These are phyloP conservation scores for Bembecia ichneumoniformis DNA, from an alignment of 2,888 invertebrate genomes.

Conservation along the genomic window DNA sequence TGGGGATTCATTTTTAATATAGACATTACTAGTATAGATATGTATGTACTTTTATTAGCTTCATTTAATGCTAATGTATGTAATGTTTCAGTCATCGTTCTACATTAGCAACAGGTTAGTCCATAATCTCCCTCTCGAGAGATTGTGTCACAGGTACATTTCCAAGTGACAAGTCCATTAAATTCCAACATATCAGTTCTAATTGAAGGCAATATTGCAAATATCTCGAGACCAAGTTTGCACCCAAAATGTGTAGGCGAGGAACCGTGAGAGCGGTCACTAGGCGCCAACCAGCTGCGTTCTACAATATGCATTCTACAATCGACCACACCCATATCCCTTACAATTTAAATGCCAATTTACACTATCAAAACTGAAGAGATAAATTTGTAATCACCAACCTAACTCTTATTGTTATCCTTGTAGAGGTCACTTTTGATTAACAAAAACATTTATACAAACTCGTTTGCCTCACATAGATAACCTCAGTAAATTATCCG, in stretches of 20 bases:
- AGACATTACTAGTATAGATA: too few relatives aligned
- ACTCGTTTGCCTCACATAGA: constrained; percentile 16
- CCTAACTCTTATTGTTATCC: background rate
- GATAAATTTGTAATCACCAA: constrained; percentile 12
- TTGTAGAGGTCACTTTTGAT: background rate
- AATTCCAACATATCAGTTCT: background rate
- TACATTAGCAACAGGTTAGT: background rate
- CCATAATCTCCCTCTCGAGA: background rate
- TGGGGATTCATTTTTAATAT: too few relatives aligned
- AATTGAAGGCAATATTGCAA: background rate
- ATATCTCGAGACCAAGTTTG: constrained; percentile 20
- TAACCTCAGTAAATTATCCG: constrained; percentile 26
- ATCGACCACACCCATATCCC: constrained; percentile 4
- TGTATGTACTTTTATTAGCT: too few relatives aligned
- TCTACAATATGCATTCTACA: constrained; percentile 8
- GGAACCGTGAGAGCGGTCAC: constrained; percentile 38
- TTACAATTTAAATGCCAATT: constrained; percentile 6
- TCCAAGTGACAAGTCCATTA: background rate
- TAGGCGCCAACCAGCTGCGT: constrained; percentile 23
- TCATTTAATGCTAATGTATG: too few relatives aligned
- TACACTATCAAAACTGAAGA: constrained; percentile 9
- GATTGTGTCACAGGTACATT: background rate
- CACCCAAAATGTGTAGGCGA: constrained; percentile 34
- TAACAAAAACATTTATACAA: background rate
- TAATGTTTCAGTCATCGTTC: too few relatives aligned